Base-by-base conservation (phyloP, 1,140 invertebrate species). In the Leptoteleia sp. region DNA sequence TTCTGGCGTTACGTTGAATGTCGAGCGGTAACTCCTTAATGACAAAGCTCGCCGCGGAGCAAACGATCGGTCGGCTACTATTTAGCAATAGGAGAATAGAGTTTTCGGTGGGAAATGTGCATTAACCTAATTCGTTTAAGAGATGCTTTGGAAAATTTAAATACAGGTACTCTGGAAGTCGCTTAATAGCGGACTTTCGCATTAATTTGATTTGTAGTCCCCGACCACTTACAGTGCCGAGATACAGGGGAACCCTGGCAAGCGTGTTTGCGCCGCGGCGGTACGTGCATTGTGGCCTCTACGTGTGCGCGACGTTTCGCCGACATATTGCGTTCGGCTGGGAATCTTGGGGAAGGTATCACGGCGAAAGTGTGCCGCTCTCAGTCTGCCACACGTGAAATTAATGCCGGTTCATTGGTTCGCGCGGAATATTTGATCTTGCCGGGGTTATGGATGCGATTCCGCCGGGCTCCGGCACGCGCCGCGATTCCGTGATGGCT, bases 181-280 rank as follows among this genome's bases (percentile, higher is more conserved):
- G 42, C 40, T 62, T 73, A 73, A 64, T 48, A 64, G 16, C 33
- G 50, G 57, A 64, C 59, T 57, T 55, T 64, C 57, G 35, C 43
- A 75, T 65, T 75, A 75, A 75, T 75, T 65, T 75, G 52, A 65
- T 75, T 57, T 75, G 52, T 59, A 65, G 50, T 65, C 52, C 27
- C 52, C 29, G 19, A 75, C 52, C 42, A 57, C 57, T 72, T 40
- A 64, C 27, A 19, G 13, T 47, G 15, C 31, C 33, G 25, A 45
- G 57, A 72, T 72, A 47, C 31, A 33, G 22, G 47, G n/a, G 55
- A 62, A 55, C 48, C 38, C 22, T 42, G 15, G n/a, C 4, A 57
- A 57, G 64, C 33, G 52, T 59, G 54, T 52, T 43, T 64, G 45
- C 15, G 0, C 11, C 15, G 0, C 11, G 6, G 31, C 15, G 13